These are phyloP conservation scores for Poecilia velifera DNA, from an alignment of 2,797 vertebrate species.

Conservation along the genomic window DNA sequence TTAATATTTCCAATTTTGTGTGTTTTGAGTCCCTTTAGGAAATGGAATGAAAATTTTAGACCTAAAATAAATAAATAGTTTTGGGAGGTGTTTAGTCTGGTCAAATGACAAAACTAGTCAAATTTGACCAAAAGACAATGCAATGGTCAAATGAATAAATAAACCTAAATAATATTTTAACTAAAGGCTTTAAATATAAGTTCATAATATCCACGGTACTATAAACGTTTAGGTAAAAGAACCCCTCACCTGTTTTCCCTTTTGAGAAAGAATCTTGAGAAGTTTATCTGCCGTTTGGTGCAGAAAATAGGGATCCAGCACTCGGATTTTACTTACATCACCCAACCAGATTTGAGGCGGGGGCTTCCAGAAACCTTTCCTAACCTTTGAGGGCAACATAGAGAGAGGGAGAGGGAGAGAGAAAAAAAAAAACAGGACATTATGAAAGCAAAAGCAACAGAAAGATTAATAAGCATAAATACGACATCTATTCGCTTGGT, in stretches of 20 bases:
- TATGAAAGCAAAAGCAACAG: slow-evolving; percentile 3
- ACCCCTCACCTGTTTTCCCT: slow-evolving; percentile 82
- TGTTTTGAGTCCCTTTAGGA: neutral
- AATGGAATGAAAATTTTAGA: neutral
- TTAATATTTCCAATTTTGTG: neutral
- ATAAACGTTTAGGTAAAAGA: neutral
- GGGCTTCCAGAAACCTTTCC: slow-evolving; percentile 93
- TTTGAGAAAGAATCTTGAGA: slow-evolving; percentile 81
- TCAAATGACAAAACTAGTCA: neutral
- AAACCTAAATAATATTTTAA: neutral
- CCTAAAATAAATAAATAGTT: neutral
- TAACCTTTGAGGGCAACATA: slow-evolving; percentile 72
- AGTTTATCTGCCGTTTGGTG: slow-evolving; percentile 88
- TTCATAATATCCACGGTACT: neutral
- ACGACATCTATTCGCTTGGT: neutral
- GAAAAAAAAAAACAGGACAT: slow-evolving; percentile 3
- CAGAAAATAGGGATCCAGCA: slow-evolving; percentile 93
- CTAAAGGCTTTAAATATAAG: neutral
- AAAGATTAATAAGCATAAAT: neutral
- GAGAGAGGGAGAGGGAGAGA: neutral
- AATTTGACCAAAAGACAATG: neutral
- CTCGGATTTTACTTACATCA: slow-evolving; percentile 80
- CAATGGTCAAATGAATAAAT: too few relatives aligned
- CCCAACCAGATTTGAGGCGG: slow-evolving; percentile 92
- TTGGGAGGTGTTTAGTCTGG: neutral